Evolutionary conservation across 2,113 vertebrate species (phyloP), one percentile per base, ranked within the genome.

Genomic region (Petromus typicus): DNA sequence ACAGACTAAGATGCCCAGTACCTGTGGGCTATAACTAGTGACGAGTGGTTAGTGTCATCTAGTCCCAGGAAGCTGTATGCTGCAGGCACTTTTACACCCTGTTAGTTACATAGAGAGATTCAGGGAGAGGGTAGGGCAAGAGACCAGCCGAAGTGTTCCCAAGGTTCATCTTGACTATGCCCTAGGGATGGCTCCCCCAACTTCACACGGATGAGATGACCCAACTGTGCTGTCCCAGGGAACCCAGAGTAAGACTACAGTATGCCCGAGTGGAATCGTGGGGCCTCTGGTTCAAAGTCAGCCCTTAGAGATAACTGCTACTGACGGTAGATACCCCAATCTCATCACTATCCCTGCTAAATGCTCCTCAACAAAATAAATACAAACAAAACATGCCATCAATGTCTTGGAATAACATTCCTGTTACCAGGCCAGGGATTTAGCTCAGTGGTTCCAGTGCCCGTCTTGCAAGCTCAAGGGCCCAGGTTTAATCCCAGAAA

Each of bases 201-300:
- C 2, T 6, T 71, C 57, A 23, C 20, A 30, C 66, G 54, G 59
- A 73, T 45, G n/a, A 89, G 18, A n/a, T 16, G 23, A 73, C 27
- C 37, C n/a, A 7, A 37, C 23, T 16, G 18, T 43, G 30, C 11
- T 37, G 0, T 20, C 34, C 30, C 54, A 80, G 0, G 0, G 2
- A 86, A 34, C 14, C 37, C 45, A 51, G 9, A 3, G 45, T 59
- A 71, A 82, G 4, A 8, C n/a, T 10, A 51, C 23, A 34, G 20
- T 48, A 40, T 14, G 45, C 5, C 0, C 4, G n/a, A 71, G 13
- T 37, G 25, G 1, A 54, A 51, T 27, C 23, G 59, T 5, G 40
- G n/a, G 16, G 34, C 9, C n/a, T 87, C 76, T 61, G 40, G 2
- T 7, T n/a, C 13, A 0, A 67, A 30, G 76, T 90, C 13, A 17